Percentiles rank a stretch among this genome's conserved stretches.
phyloP scores from a whole-genome alignment of 2,888 invertebrate genomes.

The Elmis aenea region DNA sequence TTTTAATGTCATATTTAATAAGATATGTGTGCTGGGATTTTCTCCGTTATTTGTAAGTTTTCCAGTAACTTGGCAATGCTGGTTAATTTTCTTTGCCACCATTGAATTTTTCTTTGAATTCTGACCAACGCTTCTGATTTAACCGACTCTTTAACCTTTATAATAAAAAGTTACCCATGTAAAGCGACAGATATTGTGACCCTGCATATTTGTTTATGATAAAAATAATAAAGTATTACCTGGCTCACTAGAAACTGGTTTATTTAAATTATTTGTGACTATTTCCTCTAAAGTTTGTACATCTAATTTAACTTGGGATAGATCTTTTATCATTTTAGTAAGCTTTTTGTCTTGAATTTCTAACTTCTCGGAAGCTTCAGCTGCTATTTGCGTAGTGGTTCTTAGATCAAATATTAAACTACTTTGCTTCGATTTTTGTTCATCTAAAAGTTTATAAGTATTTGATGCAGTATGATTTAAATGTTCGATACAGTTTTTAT shows the following conservation, averaged over 20 bases:
- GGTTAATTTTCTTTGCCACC: too few species aligned
- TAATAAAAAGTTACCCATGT: too few species aligned
- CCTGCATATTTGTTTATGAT: too few species aligned
- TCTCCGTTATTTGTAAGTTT: too few species aligned
- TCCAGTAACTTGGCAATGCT: too few species aligned
- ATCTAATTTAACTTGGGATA: slow-evolving; percentile 48
- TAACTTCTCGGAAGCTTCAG: slow-evolving; percentile 51
- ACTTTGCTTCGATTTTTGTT: slow-evolving; percentile 47
- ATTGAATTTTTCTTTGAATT: too few species aligned
- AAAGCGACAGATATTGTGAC: too few species aligned
- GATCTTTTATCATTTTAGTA: slow-evolving; percentile 39
- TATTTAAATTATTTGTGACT: slow-evolving; percentile 5
- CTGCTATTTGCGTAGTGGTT: slow-evolving; percentile 48
- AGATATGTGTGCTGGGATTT: too few species aligned
- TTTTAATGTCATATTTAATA: too few species aligned
- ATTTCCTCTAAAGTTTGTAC: slow-evolving; percentile 45
- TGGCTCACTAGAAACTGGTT: slow-evolving; percentile 12
- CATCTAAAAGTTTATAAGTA: slow-evolving; percentile 35
- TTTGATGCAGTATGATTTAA: slow-evolving; percentile 28
- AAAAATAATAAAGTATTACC: slow-evolving; percentile 5
- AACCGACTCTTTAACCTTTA: too few species aligned
- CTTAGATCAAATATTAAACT: slow-evolving; percentile 49
- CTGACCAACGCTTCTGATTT: too few species aligned
- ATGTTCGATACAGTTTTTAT: slow-evolving; percentile 36
- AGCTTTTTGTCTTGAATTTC: slow-evolving; percentile 49